phyloP scores from a whole-genome alignment of 2,888 invertebrate species.

The Blastobasis adustella region DNA sequence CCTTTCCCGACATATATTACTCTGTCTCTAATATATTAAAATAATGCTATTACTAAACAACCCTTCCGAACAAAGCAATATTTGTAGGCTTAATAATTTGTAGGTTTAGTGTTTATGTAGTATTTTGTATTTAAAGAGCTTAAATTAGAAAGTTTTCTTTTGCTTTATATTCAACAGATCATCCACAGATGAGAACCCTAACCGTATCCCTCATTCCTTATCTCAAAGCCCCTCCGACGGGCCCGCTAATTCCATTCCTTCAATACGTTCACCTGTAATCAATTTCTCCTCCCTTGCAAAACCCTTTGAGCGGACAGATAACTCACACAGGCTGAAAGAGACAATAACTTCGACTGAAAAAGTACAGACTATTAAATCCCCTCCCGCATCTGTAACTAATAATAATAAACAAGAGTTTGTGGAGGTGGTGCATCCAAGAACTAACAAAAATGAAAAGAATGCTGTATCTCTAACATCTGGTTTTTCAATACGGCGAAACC shows the following conservation, averaged over 20 bases:
- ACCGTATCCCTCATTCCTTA: constrained; percentile 47
- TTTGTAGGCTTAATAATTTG: constrained; percentile 8
- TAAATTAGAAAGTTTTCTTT: constrained; percentile 65
- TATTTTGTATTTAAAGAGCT: constrained; percentile 28
- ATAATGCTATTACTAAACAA: constrained; percentile 24
- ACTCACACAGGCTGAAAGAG: constrained; percentile 48
- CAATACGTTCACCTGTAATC: constrained; percentile 40
- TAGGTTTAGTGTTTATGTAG: constrained; percentile 8
- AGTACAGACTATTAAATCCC: constrained; percentile 37
- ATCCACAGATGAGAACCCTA: constrained; percentile 68
- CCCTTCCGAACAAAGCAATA: constrained; percentile 11
- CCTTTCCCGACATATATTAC: constrained; percentile 14
- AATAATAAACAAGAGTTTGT: constrained; percentile 29
- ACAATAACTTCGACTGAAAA: constrained; percentile 52
- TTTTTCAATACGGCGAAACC: constrained; percentile 62
- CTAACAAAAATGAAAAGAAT: constrained; percentile 44
- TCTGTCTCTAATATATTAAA: constrained; percentile 15
- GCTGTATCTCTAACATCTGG: constrained; percentile 62
- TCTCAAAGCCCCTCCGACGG: constrained; percentile 58
- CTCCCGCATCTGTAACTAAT: constrained; percentile 45
- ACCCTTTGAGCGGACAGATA: constrained; percentile 68
- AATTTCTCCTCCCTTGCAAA: constrained; percentile 66
- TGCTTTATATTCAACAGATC: constrained; percentile 75
- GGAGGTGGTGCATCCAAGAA: constrained; percentile 36
- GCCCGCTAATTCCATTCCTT: constrained; percentile 37